Base-by-base conservation (phyloP, 2,113 vertebrate species). In the Aptenodytes forsteri region DNA sequence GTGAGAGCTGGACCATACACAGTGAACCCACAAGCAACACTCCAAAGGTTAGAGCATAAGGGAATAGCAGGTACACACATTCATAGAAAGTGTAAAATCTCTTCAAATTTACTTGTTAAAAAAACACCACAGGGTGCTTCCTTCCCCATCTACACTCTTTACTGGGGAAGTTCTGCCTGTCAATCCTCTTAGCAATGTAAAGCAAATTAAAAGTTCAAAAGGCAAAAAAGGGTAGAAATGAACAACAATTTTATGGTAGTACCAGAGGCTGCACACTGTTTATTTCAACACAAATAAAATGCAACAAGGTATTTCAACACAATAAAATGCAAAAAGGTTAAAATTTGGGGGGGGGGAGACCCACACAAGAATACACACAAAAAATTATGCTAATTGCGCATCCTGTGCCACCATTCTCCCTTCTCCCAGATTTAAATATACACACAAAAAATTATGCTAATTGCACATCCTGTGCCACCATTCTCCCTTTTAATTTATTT, bases 291-390 rank as follows among this genome's bases (percentile, higher is more conserved):
- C 23, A 91, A 44, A 71, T 40, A 79, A 84, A 80, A 82, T 22
- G n/a, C n/a, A 87, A 61, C 9, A 64, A 29, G 4, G 16, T 50
- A 46, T 62, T 85, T 83, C 34, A 49, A 64, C 13, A 71, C 23
- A 91, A 44, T 40, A 79, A 84, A 80, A 82, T 22, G n/a, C n/a
- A 87, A 61, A 7, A 64, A 29, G 4, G 16, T 50, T 47, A 58
- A 64, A 42, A 29, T 14, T 50, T 58, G 0, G 1, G 1, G 9
- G 3, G 30, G 10, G 7, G 25, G 1, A 90, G 25, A 29, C 17
- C 13, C 19, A 54, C 21, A 12, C 4, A 54, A 67, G 32, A 59
- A 69, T 4, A 56, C 26, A 10, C 17, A 36, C 29, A 38, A 44
- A 44, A 75, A 16, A 2, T 17, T 4, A 55, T 16, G 19, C 56